These are phyloP conservation scores for Drosophila triauraria DNA, from an alignment of 1,140 invertebrate species.

Conservation along the genomic window DNA sequence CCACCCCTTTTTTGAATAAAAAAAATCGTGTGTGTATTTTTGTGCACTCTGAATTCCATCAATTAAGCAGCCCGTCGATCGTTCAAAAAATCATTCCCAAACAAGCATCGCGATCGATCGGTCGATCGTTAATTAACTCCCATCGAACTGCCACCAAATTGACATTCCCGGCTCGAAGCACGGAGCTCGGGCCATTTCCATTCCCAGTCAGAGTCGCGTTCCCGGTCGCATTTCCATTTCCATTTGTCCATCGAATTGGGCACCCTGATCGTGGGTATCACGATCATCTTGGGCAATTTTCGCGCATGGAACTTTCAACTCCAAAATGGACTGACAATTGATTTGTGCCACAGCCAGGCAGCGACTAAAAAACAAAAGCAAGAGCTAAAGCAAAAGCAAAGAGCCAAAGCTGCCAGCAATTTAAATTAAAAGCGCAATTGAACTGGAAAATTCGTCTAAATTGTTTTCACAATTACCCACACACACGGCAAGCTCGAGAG, in stretches of 20 bases:
- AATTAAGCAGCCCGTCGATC: slow-evolving; percentile 37
- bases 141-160: slow-evolving; percentile 64
- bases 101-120: slow-evolving; percentile 49
- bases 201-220: background rate
- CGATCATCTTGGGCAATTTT: slow-evolving; percentile 55
- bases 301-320: slow-evolving; percentile 57
- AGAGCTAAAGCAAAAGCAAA: slow-evolving; percentile 7
- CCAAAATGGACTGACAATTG: slow-evolving; percentile 66
- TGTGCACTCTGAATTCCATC: slow-evolving; percentile 38
- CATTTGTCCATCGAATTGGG: slow-evolving; percentile 38
- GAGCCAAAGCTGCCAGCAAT: slow-evolving; percentile 55
- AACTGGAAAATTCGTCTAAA: slow-evolving; percentile 82
- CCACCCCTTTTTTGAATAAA: background rate
- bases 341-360: slow-evolving; percentile 53
- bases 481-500: slow-evolving; percentile 34
- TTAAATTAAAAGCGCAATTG: slow-evolving; percentile 84
- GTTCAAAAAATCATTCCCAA: slow-evolving; percentile 41
- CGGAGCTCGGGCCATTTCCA: slow-evolving; percentile 15
- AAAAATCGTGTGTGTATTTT: slow-evolving; percentile 6
- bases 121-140: slow-evolving; percentile 70
- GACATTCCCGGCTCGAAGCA: slow-evolving; percentile 43
- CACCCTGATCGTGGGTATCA: slow-evolving; percentile 40
- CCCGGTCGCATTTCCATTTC: slow-evolving; percentile 11
- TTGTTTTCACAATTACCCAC: slow-evolving; percentile 79
- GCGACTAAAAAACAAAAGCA: slow-evolving; percentile 13